phyloP scores from a whole-genome alignment of 2,888 invertebrate species.

The Clunio marinus region DNA sequence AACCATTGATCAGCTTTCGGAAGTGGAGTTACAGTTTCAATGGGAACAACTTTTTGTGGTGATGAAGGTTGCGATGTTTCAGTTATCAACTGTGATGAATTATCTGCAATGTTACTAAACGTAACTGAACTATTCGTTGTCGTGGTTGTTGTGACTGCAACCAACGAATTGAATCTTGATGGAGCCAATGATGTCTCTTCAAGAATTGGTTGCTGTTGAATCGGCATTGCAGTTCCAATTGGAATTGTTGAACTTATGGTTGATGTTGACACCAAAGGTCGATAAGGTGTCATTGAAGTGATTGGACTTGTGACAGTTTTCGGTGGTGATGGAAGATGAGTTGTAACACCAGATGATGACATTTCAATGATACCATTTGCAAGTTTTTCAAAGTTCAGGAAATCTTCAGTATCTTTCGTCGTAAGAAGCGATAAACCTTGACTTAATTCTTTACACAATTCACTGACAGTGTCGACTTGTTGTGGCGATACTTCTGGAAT shows the following conservation, averaged over 20 bases:
- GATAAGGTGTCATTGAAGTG: conserved; percentile 41
- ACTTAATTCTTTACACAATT: conserved; percentile 72
- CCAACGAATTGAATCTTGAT: conserved; percentile 40
- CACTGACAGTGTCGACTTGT: conserved; percentile 60
- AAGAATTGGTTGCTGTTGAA: neutral
- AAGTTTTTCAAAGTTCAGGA: conserved; percentile 55
- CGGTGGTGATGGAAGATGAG: conserved; percentile 42
- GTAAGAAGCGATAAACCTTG: conserved; percentile 64
- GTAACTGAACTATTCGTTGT: neutral
- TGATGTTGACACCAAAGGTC: conserved; percentile 43
- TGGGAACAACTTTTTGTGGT: conserved; percentile 44
- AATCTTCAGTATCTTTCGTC: conserved; percentile 56
- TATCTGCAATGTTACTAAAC: neutral
- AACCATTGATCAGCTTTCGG: conserved; percentile 83
- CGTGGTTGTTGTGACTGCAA: conserved; percentile 43
- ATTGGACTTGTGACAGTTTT: conserved; percentile 41
- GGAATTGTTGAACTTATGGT: conserved; percentile 42
- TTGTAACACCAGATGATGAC: conserved; percentile 30
- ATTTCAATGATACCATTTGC: conserved; percentile 27
- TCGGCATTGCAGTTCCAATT: conserved; percentile 41
- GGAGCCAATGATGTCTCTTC: neutral
- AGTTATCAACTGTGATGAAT: conserved; percentile 44
- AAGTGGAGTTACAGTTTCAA: conserved; percentile 53
- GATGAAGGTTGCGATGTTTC: conserved; percentile 40
- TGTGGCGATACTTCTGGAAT: conserved; percentile 71